Conservation (phyloP, 1,140 invertebrate species). For the Danaus melanippus region DNA sequence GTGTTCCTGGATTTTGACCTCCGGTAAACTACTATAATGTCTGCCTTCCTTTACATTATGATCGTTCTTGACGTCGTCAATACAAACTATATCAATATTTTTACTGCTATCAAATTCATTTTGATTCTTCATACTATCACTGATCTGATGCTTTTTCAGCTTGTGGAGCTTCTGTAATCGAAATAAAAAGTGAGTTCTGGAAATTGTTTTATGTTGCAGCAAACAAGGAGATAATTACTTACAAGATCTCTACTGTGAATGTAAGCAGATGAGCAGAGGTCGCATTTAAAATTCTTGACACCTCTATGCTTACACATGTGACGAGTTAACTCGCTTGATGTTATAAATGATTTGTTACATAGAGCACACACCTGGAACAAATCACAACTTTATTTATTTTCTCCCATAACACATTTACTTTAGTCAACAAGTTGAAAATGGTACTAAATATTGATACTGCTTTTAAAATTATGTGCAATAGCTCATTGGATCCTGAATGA, state of each 20-base stretch:
- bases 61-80: constrained; percentile 41
- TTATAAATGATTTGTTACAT: constrained; percentile 80
- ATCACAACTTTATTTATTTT: too few species aligned
- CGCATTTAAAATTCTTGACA: constrained; percentile 82
- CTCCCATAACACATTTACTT: too few species aligned
- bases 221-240: constrained; percentile 19
- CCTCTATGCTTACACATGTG: constrained; percentile 83
- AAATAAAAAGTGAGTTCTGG: neutral
- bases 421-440: too few species aligned
- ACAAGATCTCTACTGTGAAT: constrained; percentile 76
- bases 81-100: constrained; percentile 53
- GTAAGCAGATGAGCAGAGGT: constrained; percentile 82
- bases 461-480: too few species aligned
- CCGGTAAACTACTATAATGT: neutral
- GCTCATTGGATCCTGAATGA: too few species aligned
- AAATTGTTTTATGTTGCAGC: too few species aligned
- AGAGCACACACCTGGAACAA: constrained; percentile 74
- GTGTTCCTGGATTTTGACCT: neutral
- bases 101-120: constrained; percentile 40
- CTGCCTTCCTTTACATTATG: too few species aligned
- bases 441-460: too few species aligned
- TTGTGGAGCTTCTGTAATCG: constrained; percentile 60
- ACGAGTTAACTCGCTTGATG: constrained; percentile 78
- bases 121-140: constrained; percentile 27
- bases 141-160: constrained; percentile 45